Base-by-base conservation (phyloP, 2,888 invertebrate species). In the Calephelis perditalis region DNA sequence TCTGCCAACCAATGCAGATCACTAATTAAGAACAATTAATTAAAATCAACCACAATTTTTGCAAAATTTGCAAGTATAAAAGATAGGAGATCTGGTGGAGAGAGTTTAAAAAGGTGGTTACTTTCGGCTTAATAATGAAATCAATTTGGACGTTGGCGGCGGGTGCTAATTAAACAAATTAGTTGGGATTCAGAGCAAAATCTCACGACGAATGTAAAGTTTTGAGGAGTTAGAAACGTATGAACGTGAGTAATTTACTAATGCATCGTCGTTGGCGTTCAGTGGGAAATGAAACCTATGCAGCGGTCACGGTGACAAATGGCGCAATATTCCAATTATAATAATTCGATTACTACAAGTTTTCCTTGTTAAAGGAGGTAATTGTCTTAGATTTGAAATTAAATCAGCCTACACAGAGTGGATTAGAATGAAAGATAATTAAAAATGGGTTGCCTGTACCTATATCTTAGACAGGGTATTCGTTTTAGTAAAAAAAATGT, bases 221-320 rank as follows among this genome's bases (percentile, higher is more conserved):
- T 84, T 69, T 79, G 79, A 81, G 82, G 80, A 79, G 81, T 79
- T 79, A 75, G 78, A 77, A 77, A 77, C 73, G 75, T 71, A 75
- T 71, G 81, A 73, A 86, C 88, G 87, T 86, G 88, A 85, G 86
- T 84, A 86, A 90, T 88, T 87, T 89, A 84, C 89, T 90, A 89
- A 90, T 89, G 89, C 86, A 85, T 75, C 72, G 68, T 68, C 76
- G 79, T 75, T 78, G 78, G 75, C 76, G 76, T 76, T 75, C 75
- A 75, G 74, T 73, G 76, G 72, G 73, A 76, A 79, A 82, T 81
- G 81, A 80, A 80, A 77, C 73, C 58, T 46, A 62, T 57, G 58
- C 12, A 6, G 45, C 6, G 55, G 56, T 36, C 35, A 70, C 56
- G 57, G 63, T 65, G 57, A 26, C 54, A 56, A 65, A 66, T 67